These are phyloP conservation scores for Palythoa grandis DNA, from an alignment of 92 coral and sea anemone species.

Conservation along the genomic window DNA sequence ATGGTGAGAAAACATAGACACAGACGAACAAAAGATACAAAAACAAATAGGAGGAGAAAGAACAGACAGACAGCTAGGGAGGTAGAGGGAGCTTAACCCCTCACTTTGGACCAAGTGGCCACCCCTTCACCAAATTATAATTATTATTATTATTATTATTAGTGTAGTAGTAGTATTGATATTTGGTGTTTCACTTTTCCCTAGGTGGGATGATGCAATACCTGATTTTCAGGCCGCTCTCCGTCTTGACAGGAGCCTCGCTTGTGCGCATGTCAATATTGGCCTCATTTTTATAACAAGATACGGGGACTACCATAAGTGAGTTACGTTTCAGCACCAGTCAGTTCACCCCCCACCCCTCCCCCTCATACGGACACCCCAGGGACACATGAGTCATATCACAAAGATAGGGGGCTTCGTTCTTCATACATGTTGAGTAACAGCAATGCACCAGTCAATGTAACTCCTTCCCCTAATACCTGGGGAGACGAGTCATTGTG, in stretches of 20 bases:
- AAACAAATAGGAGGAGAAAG: too few relatives aligned
- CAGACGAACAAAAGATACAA: too few relatives aligned
- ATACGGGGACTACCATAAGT: constrained; percentile 86
- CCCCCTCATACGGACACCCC: not conserved
- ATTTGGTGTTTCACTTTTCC: not conserved
- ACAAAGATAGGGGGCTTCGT: not conserved
- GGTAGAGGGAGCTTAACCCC: too few relatives aligned
- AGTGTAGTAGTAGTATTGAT: too few relatives aligned
- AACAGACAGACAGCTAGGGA: too few relatives aligned
- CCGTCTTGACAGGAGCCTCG: constrained; percentile 69
- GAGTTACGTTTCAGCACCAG: not conserved
- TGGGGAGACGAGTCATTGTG: too few relatives aligned
- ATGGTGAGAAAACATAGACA: too few relatives aligned
- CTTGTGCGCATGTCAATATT: constrained; percentile 95
- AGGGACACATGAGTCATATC: not conserved
- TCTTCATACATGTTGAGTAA: not conserved
- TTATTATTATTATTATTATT: too few relatives aligned
- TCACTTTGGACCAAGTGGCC: too few relatives aligned
- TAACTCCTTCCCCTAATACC: too few relatives aligned
- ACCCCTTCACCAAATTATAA: too few relatives aligned
- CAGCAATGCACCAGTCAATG: too few relatives aligned
- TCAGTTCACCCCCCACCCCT: not conserved
- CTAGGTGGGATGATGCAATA: constrained; percentile 97
- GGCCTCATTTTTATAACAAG: constrained; percentile 87
- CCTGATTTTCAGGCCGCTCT: constrained; percentile 95